Percentiles rank a stretch among this genome's conserved stretches.
Conservation (phyloP, 2,113 vertebrate species). For the Xiphophorus couchianus region DNA sequence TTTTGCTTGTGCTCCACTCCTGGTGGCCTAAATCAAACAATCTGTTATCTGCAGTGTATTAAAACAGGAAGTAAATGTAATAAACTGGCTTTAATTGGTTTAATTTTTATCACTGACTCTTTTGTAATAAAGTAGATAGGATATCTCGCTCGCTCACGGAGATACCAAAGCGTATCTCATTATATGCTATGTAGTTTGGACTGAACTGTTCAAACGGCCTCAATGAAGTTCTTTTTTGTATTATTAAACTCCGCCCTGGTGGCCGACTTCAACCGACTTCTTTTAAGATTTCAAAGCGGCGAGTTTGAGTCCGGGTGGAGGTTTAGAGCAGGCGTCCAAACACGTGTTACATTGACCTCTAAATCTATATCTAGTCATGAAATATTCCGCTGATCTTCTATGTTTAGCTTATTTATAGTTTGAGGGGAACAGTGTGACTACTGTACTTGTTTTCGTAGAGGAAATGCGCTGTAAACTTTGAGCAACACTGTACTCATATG, state of each 20-base stretch:
- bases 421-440: neutral
- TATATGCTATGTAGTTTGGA: neutral
- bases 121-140: neutral
- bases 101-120: neutral
- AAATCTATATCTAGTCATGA: neutral
- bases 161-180: neutral
- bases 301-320: constrained; percentile 45
- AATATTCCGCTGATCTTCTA: neutral
- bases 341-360: constrained; percentile 50
- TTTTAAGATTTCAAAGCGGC: neutral
- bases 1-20: neutral
- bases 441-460: neutral
- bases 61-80: neutral
- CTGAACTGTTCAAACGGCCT: neutral
- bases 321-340: neutral
- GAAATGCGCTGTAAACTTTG: neutral
- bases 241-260: constrained; percentile 52
- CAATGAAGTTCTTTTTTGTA: neutral
- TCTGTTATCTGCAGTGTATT: neutral
- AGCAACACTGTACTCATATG: neutral
- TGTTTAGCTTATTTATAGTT: neutral
- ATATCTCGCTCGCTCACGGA: neutral
- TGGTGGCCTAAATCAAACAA: neutral
- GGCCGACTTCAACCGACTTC: constrained; percentile 1
- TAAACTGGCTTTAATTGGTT: constrained; percentile 3